These are phyloP conservation scores for Dryoscopus gambensis DNA, from an alignment of 2,113 vertebrate species.

Conservation along the genomic window DNA sequence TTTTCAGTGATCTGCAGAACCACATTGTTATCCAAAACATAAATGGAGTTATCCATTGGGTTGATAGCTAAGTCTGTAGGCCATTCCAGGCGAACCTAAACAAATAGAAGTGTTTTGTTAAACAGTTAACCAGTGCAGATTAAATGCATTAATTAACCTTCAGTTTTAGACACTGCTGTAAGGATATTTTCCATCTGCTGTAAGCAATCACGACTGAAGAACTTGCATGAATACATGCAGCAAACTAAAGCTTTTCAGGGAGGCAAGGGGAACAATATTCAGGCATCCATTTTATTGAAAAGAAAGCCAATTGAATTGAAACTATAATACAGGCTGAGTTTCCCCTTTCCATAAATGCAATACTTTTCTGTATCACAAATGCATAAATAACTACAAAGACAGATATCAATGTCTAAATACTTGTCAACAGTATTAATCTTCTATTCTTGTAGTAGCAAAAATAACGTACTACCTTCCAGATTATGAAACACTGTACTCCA, in stretches of 20 bases:
- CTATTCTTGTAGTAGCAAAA: not conserved
- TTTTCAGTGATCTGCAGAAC: slow-evolving; percentile 94
- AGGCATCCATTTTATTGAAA: not conserved
- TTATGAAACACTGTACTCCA: not conserved
- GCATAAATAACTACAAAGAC: not conserved
- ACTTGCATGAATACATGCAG: not conserved
- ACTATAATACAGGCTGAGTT: not conserved
- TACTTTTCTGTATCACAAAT: not conserved
- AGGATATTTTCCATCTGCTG: not conserved
- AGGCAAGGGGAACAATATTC: not conserved
- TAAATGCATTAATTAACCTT: not conserved
- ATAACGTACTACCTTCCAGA: not conserved
- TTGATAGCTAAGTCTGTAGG: slow-evolving; percentile 94
- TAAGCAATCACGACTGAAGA: not conserved
- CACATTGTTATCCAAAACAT: slow-evolving; percentile 93
- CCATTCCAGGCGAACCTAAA: slow-evolving; percentile 95
- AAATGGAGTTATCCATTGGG: slow-evolving; percentile 97
- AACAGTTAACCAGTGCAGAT: not conserved
- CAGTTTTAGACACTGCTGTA: not conserved
- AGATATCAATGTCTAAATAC: not conserved
- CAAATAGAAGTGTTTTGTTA: not conserved
- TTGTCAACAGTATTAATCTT: not conserved
- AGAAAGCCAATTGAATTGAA: not conserved
- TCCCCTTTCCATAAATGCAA: not conserved
- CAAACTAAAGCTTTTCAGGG: not conserved